Evolutionary conservation across 2,888 invertebrate species (phyloP).

Genomic region (Drosophila atroscutellata): DNA sequence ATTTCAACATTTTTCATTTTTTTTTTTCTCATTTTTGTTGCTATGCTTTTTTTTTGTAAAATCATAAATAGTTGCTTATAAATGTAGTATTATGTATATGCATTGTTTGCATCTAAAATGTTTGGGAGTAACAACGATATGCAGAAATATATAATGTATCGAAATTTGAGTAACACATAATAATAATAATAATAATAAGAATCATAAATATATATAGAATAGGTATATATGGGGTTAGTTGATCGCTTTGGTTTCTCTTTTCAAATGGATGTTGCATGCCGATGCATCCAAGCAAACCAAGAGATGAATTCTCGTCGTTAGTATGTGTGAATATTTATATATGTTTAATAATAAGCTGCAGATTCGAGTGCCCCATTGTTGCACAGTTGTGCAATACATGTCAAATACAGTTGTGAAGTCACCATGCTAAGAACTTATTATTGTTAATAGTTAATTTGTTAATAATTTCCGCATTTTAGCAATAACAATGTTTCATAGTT

Average conservation of each 20-base stretch:
- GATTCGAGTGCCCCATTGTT: slow-evolving; percentile 12
- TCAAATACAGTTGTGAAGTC: slow-evolving; percentile 31
- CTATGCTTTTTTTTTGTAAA: slow-evolving; percentile 26
- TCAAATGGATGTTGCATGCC: neutral
- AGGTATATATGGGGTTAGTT: slow-evolving; percentile 37
- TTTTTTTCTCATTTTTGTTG: slow-evolving; percentile 13
- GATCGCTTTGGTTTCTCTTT: slow-evolving; percentile 11
- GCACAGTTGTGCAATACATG: slow-evolving; percentile 10
- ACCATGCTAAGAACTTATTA: slow-evolving; percentile 28
- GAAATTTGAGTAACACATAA: slow-evolving; percentile 65
- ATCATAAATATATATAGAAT: slow-evolving; percentile 39
- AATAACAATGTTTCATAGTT: slow-evolving; percentile 54
- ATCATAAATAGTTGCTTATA: slow-evolving; percentile 46
- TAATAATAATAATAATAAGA: slow-evolving; percentile 43
- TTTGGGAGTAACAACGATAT: slow-evolving; percentile 69
- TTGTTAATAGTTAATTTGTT: slow-evolving; percentile 18
- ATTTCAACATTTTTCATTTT: slow-evolving; percentile 14
- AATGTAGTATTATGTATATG: slow-evolving; percentile 44
- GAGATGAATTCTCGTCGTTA: slow-evolving; percentile 22
- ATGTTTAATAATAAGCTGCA: slow-evolving; percentile 29
- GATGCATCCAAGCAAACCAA: slow-evolving; percentile 9
- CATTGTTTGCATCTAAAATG: slow-evolving; percentile 31
- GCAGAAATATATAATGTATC: slow-evolving; percentile 55
- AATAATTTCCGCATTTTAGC: slow-evolving; percentile 34
- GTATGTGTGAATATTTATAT: slow-evolving; percentile 3